These are phyloP conservation scores for Urophycis tenuis DNA, from an alignment of 2,797 vertebrate genomes.

Conservation along the genomic window DNA sequence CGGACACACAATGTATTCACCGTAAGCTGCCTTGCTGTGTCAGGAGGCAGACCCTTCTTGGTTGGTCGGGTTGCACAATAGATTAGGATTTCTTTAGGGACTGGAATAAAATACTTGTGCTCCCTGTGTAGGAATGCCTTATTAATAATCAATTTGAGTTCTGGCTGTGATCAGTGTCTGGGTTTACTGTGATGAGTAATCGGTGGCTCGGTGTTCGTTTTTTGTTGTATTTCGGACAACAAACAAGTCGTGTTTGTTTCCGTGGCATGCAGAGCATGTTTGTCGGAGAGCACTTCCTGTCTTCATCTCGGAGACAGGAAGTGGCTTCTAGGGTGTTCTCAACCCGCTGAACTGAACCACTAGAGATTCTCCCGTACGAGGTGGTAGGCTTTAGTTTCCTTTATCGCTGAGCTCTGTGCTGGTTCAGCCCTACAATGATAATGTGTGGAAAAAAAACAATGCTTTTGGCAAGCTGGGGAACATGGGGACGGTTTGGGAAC, in stretches of 20 bases:
- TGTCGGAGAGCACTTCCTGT: constrained; percentile 20
- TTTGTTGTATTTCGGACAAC: neutral
- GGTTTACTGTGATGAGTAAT: constrained; percentile 12
- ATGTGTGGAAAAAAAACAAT: neutral
- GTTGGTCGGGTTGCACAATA: constrained; percentile 36
- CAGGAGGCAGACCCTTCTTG: constrained; percentile 37
- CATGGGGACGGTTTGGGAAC: neutral
- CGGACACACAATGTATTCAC: constrained; percentile 37
- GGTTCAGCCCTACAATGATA: constrained; percentile 11
- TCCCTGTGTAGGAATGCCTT: constrained; percentile 42
- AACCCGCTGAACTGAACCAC: constrained; percentile 19
- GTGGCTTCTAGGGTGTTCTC: constrained; percentile 36
- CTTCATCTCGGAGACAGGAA: constrained; percentile 36
- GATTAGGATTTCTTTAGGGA: constrained; percentile 25
- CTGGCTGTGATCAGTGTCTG: constrained; percentile 7
- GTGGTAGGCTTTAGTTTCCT: neutral
- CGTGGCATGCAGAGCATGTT: constrained; percentile 21
- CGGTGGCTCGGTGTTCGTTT: constrained; percentile 18
- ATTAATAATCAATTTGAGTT: constrained; percentile 29
- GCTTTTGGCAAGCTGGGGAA: neutral
- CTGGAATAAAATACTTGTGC: constrained; percentile 22
- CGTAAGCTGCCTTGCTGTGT: constrained; percentile 53
- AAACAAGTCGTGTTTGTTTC: neutral
- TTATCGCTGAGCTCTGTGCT: constrained; percentile 10
- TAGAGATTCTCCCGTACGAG: neutral